Base-by-base conservation (phyloP, 2,888 invertebrate genomes). In the Rotaria macrura region DNA sequence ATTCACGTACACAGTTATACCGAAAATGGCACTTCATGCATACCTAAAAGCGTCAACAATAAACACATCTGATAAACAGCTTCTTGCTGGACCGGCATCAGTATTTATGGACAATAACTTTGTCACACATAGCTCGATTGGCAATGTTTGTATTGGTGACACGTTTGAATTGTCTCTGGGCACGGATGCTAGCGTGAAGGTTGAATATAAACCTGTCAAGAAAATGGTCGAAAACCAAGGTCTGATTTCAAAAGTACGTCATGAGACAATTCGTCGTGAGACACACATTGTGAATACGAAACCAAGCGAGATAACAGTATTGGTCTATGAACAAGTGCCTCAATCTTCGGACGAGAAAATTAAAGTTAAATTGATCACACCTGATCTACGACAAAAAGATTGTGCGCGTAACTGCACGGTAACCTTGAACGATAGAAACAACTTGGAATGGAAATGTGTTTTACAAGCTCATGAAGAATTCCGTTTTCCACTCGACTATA, bases 61-160 rank as follows among this genome's bases (percentile, higher is more conserved):
- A 85, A 91, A 92, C 88, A 89, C 89, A 14, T 90, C 91, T 2
- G 87, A 88, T 52, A 89, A 90, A 87, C 89, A 91, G 5, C 88
- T 91, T 20, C 89, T 91, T 74, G 88, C 91, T 38, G 91, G 91
- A 34, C 88, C 89, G 23, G 90, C 90, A 34, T 89, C 89, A 87
- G 89, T 91, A 49, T 91, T 91, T 88, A 88, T 92, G 85, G 91
- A 92, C 88, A 91, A 91, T 88, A 91, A 89, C 87, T 92, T 91
- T 88, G 89, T 91, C 38, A 89, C 91, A 9, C 85, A 86, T 34
- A 86, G 85, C 85, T 83, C 83, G 17, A 52, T 83, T n/a, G 83
- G 89, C 29, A 87, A 90, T 9, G 90, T 91, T 4, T 88, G 89
- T 43, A 91, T 91, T 0, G 89, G 89, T 85, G 91, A 92, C 87